Conservation (phyloP, 2,888 invertebrate genomes). For the Pocota personata region DNA sequence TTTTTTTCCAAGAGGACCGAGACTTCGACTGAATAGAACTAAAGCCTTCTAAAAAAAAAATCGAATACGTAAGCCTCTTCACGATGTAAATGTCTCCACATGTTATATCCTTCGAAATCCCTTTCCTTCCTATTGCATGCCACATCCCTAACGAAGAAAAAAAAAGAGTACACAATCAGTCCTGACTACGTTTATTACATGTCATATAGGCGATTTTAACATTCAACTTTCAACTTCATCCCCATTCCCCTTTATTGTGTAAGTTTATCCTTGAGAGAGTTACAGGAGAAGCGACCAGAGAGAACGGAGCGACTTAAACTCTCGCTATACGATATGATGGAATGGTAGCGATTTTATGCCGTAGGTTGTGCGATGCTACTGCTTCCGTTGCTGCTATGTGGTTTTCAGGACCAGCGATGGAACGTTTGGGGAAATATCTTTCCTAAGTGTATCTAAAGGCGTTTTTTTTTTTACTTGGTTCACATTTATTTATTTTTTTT, state of each 20-base stretch:
- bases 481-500: slow-evolving; percentile 20
- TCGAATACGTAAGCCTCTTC: slow-evolving; percentile 38
- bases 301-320: slow-evolving; percentile 33
- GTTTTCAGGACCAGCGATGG: slow-evolving; percentile 47
- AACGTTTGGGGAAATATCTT: slow-evolving; percentile 68
- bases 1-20: background rate
- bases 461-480: slow-evolving; percentile 29
- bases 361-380: slow-evolving; percentile 39
- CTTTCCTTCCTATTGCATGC: slow-evolving; percentile 32
- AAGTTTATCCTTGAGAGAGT: slow-evolving; percentile 49
- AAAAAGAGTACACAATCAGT: slow-evolving; percentile 61
- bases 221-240: slow-evolving; percentile 55
- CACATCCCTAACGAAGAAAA: slow-evolving; percentile 3
- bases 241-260: slow-evolving; percentile 30
- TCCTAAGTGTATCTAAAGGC: slow-evolving; percentile 68
- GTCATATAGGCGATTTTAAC: slow-evolving; percentile 69
- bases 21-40: slow-evolving; percentile 8
- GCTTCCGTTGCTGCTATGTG: slow-evolving; percentile 54
- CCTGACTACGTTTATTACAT: slow-evolving; percentile 67
- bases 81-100: slow-evolving; percentile 62
- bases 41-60: slow-evolving; percentile 13
- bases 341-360: slow-evolving; percentile 59
- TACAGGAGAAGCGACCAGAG: background rate
- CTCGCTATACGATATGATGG: slow-evolving; percentile 56
- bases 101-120: slow-evolving; percentile 63